Evolutionary conservation across 1,140 invertebrate species (phyloP).

Genomic region (Hyposmocoma kahamanoa): DNA sequence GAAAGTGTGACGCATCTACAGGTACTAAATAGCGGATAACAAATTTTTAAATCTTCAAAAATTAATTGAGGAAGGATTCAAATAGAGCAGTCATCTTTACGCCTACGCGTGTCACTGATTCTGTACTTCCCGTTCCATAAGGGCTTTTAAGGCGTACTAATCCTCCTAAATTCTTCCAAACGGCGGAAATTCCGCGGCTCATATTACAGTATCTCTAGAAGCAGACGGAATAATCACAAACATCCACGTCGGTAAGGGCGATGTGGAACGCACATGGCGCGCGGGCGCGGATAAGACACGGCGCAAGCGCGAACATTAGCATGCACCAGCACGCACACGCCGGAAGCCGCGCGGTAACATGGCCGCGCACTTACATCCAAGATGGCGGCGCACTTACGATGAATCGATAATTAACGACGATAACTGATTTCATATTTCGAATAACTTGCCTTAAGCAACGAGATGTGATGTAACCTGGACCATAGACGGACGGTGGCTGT

Average conservation of each 20-base stretch:
- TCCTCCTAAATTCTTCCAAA: slow-evolving; percentile 1
- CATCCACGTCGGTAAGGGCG: slow-evolving; percentile 5
- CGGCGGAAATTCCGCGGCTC: not conserved
- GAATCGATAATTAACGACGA: slow-evolving; percentile 67
- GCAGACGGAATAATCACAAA: not conserved
- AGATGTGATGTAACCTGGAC: slow-evolving; percentile 62
- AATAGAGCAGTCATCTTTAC: too few relatives aligned
- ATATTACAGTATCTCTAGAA: not conserved
- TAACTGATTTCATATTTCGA: slow-evolving; percentile 68
- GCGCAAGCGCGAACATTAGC: slow-evolving; percentile 55
- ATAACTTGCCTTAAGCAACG: slow-evolving; percentile 49
- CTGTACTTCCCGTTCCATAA: not conserved
- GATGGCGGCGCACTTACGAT: slow-evolving; percentile 61
- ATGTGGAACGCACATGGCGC: slow-evolving; percentile 40
- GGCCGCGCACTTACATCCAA: slow-evolving; percentile 58
- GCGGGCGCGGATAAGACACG: slow-evolving; percentile 32
- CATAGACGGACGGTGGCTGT: slow-evolving; percentile 26
- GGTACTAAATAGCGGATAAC: too few relatives aligned
- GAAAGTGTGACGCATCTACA: too few relatives aligned
- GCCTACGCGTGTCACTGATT: not conserved
- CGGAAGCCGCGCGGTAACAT: slow-evolving; percentile 63
- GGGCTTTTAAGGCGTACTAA: too few relatives aligned
- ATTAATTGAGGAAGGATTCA: too few relatives aligned
- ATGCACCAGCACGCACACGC: slow-evolving; percentile 55
- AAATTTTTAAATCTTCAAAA: too few relatives aligned